Conservation (phyloP, 92 coral and sea anemone genomes). For the Pocillopora meandrina region DNA sequence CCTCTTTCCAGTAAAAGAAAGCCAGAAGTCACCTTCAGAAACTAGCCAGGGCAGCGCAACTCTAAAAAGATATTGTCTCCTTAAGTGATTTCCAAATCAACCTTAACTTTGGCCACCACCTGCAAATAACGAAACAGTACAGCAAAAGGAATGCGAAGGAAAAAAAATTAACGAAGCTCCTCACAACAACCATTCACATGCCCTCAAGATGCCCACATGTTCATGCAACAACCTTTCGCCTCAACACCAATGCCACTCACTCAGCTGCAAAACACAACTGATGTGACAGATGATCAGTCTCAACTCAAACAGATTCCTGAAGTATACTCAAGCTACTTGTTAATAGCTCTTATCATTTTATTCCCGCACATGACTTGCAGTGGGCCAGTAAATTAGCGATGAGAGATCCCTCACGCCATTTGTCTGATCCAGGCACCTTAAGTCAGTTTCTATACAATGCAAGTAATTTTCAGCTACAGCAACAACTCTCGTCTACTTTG, state of each 20-base stretch:
- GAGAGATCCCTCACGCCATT: slow-evolving; percentile 12
- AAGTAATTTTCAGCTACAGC: background rate
- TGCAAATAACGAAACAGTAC: background rate
- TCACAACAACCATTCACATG: slow-evolving; percentile 13
- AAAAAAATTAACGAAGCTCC: background rate
- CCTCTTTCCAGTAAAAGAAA: slow-evolving; percentile 22
- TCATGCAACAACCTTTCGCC: slow-evolving; percentile 4
- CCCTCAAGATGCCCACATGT: slow-evolving; percentile 7
- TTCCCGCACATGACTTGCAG: too few species aligned
- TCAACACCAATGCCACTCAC: slow-evolving; percentile 6
- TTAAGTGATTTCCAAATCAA: slow-evolving; percentile 22
- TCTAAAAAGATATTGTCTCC: slow-evolving; percentile 19
- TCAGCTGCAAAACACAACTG: slow-evolving; percentile 27
- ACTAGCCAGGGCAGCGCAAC: slow-evolving; percentile 20
- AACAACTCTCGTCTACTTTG: background rate
- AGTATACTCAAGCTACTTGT: background rate
- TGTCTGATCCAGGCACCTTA: slow-evolving; percentile 22
- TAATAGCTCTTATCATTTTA: background rate
- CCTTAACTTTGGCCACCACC: slow-evolving; percentile 17
- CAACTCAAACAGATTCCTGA: slow-evolving; percentile 5
- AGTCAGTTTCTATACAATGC: background rate
- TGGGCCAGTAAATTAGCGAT: background rate
- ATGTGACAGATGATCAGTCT: slow-evolving; percentile 29
- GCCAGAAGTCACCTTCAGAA: slow-evolving; percentile 21
- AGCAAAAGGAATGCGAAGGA: slow-evolving; percentile 5